These are phyloP conservation scores for Diglossa brunneiventris DNA, from an alignment of 2,113 vertebrate species.

Conservation along the genomic window DNA sequence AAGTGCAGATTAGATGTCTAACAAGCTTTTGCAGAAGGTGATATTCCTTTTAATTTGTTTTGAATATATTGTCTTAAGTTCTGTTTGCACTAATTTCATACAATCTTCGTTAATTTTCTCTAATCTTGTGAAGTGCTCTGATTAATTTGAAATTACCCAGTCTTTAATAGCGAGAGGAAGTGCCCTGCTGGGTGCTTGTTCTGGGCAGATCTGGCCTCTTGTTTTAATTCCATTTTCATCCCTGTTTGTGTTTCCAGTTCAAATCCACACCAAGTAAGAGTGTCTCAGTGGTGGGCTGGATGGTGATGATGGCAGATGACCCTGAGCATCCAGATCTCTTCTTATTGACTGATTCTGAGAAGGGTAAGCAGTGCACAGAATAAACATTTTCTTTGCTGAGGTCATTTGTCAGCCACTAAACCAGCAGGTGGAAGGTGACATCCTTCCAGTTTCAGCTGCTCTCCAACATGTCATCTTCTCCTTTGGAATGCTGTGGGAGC, in stretches of 20 bases:
- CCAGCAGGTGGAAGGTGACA: not conserved
- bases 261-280: slow-evolving; percentile 93
- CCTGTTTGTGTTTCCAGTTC: slow-evolving; percentile 79
- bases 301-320: slow-evolving; percentile 98
- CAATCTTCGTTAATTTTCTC: not conserved
- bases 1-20: not conserved
- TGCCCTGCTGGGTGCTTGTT: not conserved
- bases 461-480: rapidly evolving
- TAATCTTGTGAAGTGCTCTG: not conserved
- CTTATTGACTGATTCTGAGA: slow-evolving; percentile 94
- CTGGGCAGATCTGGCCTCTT: not conserved
- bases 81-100: not conserved
- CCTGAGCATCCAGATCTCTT: slow-evolving; percentile 95
- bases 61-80: not conserved
- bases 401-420: not conserved
- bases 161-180: not conserved
- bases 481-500: not conserved
- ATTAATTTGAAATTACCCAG: not conserved
- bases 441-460: not conserved
- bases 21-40: not conserved
- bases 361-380: slow-evolving; percentile 74
- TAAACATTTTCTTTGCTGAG: not conserved
- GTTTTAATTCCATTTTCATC: not conserved
- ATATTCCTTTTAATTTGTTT: not conserved
- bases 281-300: slow-evolving; percentile 90